Evolutionary conservation across 2,113 vertebrate genomes (phyloP), one percentile per base, ranked within the genome.

Genomic region (Gobiocypris rarus): DNA sequence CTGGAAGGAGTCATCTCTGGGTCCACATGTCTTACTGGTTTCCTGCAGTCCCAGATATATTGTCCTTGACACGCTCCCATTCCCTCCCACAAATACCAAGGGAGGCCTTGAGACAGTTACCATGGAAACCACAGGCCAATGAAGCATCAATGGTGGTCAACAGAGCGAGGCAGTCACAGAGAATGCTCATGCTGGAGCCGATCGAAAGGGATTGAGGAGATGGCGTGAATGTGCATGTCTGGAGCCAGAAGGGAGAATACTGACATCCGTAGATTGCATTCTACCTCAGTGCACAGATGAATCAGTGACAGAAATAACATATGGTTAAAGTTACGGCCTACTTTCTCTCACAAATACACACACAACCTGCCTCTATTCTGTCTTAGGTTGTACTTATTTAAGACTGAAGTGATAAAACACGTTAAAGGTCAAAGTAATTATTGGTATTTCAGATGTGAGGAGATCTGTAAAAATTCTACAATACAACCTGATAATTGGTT

Each of bases 61-160:
- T 56, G 54, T 13, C 77, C 54, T 52, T 61, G 48, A 76, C 69
- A 52, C 31, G 65, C 45, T 26, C 24, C 34, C 76, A 48, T 41
- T 70, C 73, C 31, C 38, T 81, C 65, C 19, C 56, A 43, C 77
- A 43, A 81, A 74, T 78, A 43, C 70, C 59, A 75, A 75, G 61
- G 26, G 71, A 82, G 71, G 63, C 45, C 41, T 67, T 22, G 15
- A 80, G 77, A 67, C 52, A 41, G 86, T 84, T 74, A 81, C 82
- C 63, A 87, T 84, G 82, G 82, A 73, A 84, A 87, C 86, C 82
- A 84, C 45, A 31, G 80, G 50, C 48, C 82, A 74, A 34, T n/a
- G 45, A 63, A 28, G 61, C 79, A 45, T 87, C 77, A 82, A 67
- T 65, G 81, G 65, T 77, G 82, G 78, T 80, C 76, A 85, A 71